Conservation (phyloP, 2,113 vertebrate genomes). For the Proteles cristata region DNA sequence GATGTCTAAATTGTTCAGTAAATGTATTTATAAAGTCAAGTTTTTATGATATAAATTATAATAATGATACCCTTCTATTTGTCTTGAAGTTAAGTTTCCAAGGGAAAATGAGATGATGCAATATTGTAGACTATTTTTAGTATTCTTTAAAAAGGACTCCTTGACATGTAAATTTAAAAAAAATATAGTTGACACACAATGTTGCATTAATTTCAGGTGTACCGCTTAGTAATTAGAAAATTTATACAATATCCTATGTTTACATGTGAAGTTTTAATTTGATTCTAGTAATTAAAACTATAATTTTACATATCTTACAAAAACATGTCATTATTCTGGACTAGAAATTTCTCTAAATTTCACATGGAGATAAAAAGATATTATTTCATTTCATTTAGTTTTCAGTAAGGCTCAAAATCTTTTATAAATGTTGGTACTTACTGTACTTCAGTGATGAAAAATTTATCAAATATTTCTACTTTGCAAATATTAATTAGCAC, state of each 20-base stretch:
- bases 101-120: not conserved
- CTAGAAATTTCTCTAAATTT: conserved; percentile 33
- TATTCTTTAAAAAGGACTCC: conserved; percentile 7
- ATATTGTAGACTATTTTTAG: not conserved
- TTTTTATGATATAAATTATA: conserved; percentile 61
- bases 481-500: conserved; percentile 35
- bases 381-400: not conserved
- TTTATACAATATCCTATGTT: not conserved
- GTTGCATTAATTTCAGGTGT: not conserved
- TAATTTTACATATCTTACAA: conserved; percentile 26
- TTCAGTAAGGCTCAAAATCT: not conserved
- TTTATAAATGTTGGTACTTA: conserved; percentile 42
- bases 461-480: not conserved
- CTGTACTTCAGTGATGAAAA: not conserved
- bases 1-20: conserved; percentile 25
- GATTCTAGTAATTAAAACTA: conserved; percentile 49
- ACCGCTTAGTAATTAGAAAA: not conserved
- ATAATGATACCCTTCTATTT: conserved; percentile 49
- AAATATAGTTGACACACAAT: not conserved
- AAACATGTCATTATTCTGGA: conserved; percentile 3
- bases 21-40: conserved; percentile 51
- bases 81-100: conserved; percentile 63
- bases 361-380: not conserved
- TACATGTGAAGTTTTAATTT: conserved; percentile 10
- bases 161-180: not conserved